Base-by-base conservation (phyloP, 1,140 invertebrate species). In the Ceratina calcarata region DNA sequence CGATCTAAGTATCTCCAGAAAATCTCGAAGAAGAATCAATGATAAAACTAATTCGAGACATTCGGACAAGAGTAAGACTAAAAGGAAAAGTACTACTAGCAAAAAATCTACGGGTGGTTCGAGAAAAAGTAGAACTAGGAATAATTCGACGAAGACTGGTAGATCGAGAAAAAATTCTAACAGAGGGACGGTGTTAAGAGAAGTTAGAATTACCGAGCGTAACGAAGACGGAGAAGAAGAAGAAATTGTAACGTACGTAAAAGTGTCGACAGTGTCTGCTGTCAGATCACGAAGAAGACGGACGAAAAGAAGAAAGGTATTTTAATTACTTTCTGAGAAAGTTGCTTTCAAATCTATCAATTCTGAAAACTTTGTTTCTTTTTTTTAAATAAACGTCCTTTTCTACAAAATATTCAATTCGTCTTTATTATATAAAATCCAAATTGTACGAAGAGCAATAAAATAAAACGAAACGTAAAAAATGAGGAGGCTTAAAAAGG, bases 261-360 rank as follows among this genome's bases (percentile, higher is more conserved):
- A 90, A 85, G 85, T 92, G 6, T 85, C 85, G 60, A 60, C 87
- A 55, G n/a, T 32, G 27, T 32, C 27, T 32, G 4, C 27, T 4
- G 27, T 76, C 20, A 64, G 68, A 37, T 75, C 85, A 27, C 88
- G 81, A 88, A 90, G 89, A 77, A 91, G 88, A 87, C 90, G 80
- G 84, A 84, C 81, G 82, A 85, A 86, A 91, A 87, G 78, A 90
- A 86, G 84, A 88, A 93, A 93, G 92, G 92, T 93, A 93, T 87
- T 90, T 75, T 85, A 79, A 64, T 71, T 79, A 69, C 64, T 80
- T 75, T 51, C 49, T 81, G 55, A 71, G 37, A 37, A n/a, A n/a
- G 2, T n/a, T 68, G 4, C 12, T 66, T 37, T 3, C 37, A 20
- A 15, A 64, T 64, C 24, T 32, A 22, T 45, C 13, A 20, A 20